Evolutionary conservation across 2,797 vertebrate genomes (phyloP), one percentile per base, ranked within the genome.

Genomic region (Huso huso): DNA sequence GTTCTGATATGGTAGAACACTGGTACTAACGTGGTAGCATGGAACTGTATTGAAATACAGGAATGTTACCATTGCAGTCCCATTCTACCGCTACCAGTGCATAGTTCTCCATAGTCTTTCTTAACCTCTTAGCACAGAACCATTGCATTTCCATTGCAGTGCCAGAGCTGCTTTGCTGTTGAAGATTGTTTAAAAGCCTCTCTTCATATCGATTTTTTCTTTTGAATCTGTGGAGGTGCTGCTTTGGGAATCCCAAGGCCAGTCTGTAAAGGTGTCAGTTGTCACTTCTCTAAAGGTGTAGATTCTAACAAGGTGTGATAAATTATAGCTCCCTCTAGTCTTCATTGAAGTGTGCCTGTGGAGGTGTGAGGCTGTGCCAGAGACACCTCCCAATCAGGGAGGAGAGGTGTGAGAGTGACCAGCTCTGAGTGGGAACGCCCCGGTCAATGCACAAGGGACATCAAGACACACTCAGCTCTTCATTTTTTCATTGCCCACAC

Each of bases 351-450:
- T 76, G 74, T 76, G 70, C 68, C 60, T 65, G 48, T 66, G 23
- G 73, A 76, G 68, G 76, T 74, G 77, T 74, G 70, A 75, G 69
- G 51, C 49, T 68, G 70, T 62, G 51, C 62, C 11, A 23, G 65
- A 53, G 68, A 73, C 73, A 69, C 75, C 71, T 74, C 59, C 51
- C 11, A 51, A 68, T 48, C 61, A 70, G 69, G 67, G 62, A 37
- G 52, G 2, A 10, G 67, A 75, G 67, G 72, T 74, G 75, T 69
- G 48, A 59, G 53, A 37, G 51, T 12, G 6, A 37, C 23, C 9
- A 15, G 48, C 13, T 55, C n/a, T 15, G 52, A 37, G 62, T 59
- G 67, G 49, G 62, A 63, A 58, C 49, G 7, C 50, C 11, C 11
- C 6, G 11, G 50, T 62, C 61, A 9, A 61, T 58, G 37, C 51